A percentile compares a stretch with the other conserved stretches of the same genome.
phyloP scores from a whole-genome alignment of 30 jellyfish, hydroid and myxozoan species.

The Aurelia sp. region DNA sequence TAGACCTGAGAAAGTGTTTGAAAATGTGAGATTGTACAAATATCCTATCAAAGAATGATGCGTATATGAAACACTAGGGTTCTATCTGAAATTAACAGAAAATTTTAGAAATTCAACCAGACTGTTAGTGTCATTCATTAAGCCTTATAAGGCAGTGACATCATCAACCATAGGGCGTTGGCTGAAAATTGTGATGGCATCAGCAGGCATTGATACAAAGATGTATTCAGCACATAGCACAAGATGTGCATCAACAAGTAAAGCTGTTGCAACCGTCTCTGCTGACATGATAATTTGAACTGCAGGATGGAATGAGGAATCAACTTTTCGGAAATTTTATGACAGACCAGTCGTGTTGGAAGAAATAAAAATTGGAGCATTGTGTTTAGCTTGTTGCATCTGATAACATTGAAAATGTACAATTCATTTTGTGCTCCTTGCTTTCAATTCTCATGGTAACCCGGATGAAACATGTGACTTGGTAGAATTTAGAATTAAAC shows the following conservation, averaged over 20 bases:
- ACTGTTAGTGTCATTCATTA: too few relatives aligned
- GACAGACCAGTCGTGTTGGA: constrained; percentile 52
- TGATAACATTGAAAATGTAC: not conserved
- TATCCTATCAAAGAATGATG: constrained; percentile 50
- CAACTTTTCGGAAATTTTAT: constrained; percentile 48
- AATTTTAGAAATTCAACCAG: too few relatives aligned
- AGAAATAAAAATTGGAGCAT: constrained; percentile 14
- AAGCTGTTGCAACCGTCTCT: constrained; percentile 45
- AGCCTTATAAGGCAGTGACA: too few relatives aligned
- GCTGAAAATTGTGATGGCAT: too few relatives aligned
- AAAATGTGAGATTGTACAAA: constrained; percentile 39
- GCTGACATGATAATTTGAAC: constrained; percentile 60
- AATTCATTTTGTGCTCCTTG: constrained; percentile 33
- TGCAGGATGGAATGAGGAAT: constrained; percentile 61
- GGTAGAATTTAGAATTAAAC: too few relatives aligned
- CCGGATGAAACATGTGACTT: constrained; percentile 42
- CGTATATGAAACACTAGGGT: too few relatives aligned
- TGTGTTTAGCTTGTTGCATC: constrained; percentile 36
- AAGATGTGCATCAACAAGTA: too few relatives aligned
- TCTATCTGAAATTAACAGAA: too few relatives aligned
- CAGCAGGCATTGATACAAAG: too few relatives aligned
- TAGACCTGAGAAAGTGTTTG: constrained; percentile 40
- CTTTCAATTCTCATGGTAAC: constrained; percentile 60
- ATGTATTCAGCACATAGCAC: too few relatives aligned
- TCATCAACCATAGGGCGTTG: too few relatives aligned